These are phyloP conservation scores for Prosopocoilus inquinatus DNA, from an alignment of 2,888 invertebrate genomes.

Conservation along the genomic window DNA sequence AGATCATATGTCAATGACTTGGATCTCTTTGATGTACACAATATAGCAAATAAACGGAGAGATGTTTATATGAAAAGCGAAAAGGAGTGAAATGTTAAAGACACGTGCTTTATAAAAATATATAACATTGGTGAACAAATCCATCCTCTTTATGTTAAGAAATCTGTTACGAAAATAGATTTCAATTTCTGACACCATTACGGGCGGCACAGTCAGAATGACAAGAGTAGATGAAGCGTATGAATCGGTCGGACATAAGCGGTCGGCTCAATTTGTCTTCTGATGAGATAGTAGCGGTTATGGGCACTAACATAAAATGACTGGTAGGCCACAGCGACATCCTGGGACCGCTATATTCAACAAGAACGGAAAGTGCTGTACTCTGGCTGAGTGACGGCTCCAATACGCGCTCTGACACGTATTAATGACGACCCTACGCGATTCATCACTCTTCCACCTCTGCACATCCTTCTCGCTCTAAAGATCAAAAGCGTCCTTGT, in stretches of 20 bases:
- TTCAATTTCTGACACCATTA: background rate
- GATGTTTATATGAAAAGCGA: too few relatives aligned
- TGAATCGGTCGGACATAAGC: constrained; percentile 30
- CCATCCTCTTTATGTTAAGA: too few relatives aligned
- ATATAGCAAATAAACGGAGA: too few relatives aligned
- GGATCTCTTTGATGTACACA: too few relatives aligned
- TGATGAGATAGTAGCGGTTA: constrained; percentile 35
- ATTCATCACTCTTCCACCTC: constrained; percentile 52
- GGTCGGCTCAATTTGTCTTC: constrained; percentile 37
- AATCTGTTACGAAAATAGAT: too few relatives aligned
- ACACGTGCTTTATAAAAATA: too few relatives aligned
- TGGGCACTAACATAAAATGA: constrained; percentile 14
- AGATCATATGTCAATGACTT: too few relatives aligned
- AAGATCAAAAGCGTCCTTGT: constrained; percentile 52
- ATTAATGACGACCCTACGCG: constrained; percentile 51
- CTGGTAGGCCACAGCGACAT: background rate
- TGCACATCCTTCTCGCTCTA: constrained; percentile 36
- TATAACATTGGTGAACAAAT: too few relatives aligned
- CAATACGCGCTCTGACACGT: constrained; percentile 51
- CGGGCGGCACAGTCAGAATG: constrained; percentile 11
- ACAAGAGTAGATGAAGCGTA: constrained; percentile 30
- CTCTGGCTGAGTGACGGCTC: constrained; percentile 46
- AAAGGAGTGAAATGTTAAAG: too few relatives aligned
- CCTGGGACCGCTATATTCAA: constrained; percentile 29
- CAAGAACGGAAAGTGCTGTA: constrained; percentile 25